phyloP scores from a whole-genome alignment of 2,797 vertebrate genomes.

The Lepus oiostolus region DNA sequence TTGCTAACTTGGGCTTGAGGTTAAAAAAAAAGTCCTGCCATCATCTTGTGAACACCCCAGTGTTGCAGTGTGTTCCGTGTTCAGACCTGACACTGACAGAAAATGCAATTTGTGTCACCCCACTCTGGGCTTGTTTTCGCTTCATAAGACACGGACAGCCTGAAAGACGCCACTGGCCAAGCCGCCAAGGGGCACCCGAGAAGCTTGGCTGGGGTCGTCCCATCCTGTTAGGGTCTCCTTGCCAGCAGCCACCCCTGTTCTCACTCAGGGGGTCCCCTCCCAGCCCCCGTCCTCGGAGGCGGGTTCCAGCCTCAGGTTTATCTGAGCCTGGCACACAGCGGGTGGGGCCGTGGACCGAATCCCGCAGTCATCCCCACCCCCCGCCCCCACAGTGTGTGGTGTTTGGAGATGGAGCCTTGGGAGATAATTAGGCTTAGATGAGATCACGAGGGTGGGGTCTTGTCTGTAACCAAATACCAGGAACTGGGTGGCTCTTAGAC shows the following conservation, averaged over 20 bases:
- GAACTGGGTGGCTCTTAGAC: not conserved
- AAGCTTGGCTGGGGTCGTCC: not conserved
- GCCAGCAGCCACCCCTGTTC: too few species aligned
- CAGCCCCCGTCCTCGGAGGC: not conserved
- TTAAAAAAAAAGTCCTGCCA: not conserved
- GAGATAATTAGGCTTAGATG: not conserved
- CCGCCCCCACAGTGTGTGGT: not conserved
- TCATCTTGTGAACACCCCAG: not conserved
- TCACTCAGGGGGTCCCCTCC: not conserved
- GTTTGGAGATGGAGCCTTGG: not conserved
- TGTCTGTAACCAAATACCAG: not conserved
- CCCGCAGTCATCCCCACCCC: too few species aligned
- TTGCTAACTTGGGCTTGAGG: not conserved
- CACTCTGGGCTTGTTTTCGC: not conserved
- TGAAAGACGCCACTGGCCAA: not conserved
- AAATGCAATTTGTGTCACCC: not conserved
- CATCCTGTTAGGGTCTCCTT: not conserved
- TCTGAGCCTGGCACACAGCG: not conserved
- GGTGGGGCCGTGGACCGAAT: not conserved
- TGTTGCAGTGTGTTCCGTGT: not conserved
- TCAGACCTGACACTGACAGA: not conserved
- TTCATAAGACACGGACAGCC: not conserved
- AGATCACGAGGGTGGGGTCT: conserved; percentile 23
- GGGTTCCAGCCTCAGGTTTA: not conserved
- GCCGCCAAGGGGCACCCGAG: not conserved